Percentiles rank a stretch among this genome's conserved stretches.
phyloP scores from a whole-genome alignment of 2,113 vertebrate genomes.

The Brachyhypopomus occidentalis region DNA sequence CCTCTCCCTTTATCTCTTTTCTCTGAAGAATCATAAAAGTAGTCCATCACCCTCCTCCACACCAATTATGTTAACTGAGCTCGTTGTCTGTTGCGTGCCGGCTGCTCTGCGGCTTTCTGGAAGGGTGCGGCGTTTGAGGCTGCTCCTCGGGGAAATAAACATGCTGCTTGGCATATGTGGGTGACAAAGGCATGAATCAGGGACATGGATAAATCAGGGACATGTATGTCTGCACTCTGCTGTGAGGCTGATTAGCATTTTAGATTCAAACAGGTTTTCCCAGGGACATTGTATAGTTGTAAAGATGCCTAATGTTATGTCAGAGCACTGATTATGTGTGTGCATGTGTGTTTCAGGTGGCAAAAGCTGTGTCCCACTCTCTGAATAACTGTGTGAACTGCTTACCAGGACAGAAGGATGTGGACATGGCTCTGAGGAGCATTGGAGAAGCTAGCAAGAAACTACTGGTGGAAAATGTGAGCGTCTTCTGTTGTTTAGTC shows the following conservation, averaged over 20 bases:
- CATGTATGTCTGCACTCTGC: constrained; percentile 60
- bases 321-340: constrained; percentile 38
- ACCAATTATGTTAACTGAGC: constrained; percentile 60
- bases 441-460: constrained; percentile 99
- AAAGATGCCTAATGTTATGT: constrained; percentile 55
- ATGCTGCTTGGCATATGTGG: constrained; percentile 70
- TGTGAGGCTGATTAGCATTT: constrained; percentile 66
- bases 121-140: constrained; percentile 53
- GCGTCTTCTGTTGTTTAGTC: constrained; percentile 50
- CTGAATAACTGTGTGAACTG: constrained; percentile 99
- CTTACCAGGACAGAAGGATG: constrained; percentile 97
- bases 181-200: constrained; percentile 69
- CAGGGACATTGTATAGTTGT: constrained; percentile 53
- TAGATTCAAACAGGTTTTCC: constrained; percentile 36
- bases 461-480: constrained; percentile 92
- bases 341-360: constrained; percentile 80
- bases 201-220: too few species aligned
- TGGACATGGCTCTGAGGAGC: constrained; percentile 96
- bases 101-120: constrained; percentile 56
- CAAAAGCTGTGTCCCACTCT: constrained; percentile 97
- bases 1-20: constrained; percentile 14
- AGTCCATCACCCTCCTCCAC: constrained; percentile 47
- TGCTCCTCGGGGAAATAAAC: constrained; percentile 65
- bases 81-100: constrained; percentile 58
- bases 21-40: constrained; percentile 44